Conservation (phyloP, 2,888 invertebrate species). For the Agrotis exclamationis region DNA sequence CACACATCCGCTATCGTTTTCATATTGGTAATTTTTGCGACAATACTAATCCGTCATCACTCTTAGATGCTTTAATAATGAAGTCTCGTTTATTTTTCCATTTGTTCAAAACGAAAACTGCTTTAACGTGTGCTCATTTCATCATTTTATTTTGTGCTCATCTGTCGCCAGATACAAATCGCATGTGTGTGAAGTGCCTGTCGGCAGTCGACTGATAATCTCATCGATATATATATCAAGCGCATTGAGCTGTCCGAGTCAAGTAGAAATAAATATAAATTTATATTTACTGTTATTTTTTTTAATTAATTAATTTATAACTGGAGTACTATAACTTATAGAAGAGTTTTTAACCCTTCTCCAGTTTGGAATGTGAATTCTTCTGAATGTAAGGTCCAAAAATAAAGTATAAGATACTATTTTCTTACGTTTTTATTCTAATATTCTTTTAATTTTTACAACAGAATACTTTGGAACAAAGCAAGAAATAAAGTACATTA, state of each 20-base stretch:
- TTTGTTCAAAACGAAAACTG: too few species aligned
- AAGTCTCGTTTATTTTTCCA: too few species aligned
- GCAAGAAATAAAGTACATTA: too few species aligned
- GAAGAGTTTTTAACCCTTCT: too few species aligned
- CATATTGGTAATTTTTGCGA: background rate
- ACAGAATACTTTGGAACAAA: too few species aligned
- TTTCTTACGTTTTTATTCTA: too few species aligned
- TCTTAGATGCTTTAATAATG: too few species aligned
- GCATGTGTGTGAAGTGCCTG: constrained; percentile 64
- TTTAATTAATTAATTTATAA: constrained; percentile 16
- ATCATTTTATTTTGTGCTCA: constrained; percentile 12
- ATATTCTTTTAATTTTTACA: too few species aligned
- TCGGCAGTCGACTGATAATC: constrained; percentile 78
- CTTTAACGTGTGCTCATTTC: too few species aligned
- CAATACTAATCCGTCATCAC: background rate
- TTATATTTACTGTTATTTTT: constrained; percentile 34
- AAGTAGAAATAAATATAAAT: constrained; percentile 74
- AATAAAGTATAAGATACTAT: too few species aligned
- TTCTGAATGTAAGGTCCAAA: background rate
- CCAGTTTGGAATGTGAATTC: background rate
- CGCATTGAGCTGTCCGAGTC: constrained; percentile 77
- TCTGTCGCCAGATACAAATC: constrained; percentile 30
- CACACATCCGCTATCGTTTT: background rate
- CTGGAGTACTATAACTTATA: background rate
- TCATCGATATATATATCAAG: constrained; percentile 87